These are phyloP conservation scores for Syncerus caffer DNA, from an alignment of 2,797 vertebrate species.

Conservation along the genomic window DNA sequence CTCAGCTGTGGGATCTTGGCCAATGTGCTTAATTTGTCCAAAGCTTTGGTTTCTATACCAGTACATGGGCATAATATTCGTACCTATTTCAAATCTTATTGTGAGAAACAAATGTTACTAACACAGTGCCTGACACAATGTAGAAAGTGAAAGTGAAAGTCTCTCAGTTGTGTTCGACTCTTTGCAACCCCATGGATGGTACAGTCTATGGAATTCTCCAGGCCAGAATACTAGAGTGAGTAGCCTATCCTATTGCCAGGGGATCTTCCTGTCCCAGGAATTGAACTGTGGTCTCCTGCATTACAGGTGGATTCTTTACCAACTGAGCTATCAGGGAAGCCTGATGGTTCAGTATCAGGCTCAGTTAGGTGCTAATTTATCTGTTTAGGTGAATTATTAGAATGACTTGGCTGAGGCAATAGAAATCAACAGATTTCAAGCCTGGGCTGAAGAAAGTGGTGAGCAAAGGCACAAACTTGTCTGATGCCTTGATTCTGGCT, in stretches of 20 bases:
- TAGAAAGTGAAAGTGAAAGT: not conserved
- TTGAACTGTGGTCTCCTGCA: not conserved
- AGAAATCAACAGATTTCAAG: not conserved
- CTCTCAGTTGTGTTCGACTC: not conserved
- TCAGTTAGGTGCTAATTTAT: not conserved
- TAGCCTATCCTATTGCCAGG: not conserved
- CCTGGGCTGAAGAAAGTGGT: not conserved
- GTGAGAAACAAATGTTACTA: not conserved
- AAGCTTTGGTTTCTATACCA: not conserved
- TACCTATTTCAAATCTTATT: not conserved
- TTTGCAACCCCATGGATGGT: not conserved
- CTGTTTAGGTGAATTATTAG: not conserved
- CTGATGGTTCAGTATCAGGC: not conserved
- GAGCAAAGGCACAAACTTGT: not conserved
- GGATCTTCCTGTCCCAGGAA: not conserved
- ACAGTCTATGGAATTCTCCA: not conserved
- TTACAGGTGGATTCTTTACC: not conserved
- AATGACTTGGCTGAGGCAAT: not conserved
- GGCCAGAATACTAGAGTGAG: not conserved
- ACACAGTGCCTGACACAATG: not conserved
- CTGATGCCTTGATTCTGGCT: not conserved
- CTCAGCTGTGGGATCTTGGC: not conserved
- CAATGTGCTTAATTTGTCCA: not conserved
- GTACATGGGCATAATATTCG: not conserved
- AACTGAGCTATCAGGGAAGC: not conserved